Evolutionary conservation across 2,888 invertebrate genomes (phyloP).

Genomic region (Chrysina gloriosa): DNA sequence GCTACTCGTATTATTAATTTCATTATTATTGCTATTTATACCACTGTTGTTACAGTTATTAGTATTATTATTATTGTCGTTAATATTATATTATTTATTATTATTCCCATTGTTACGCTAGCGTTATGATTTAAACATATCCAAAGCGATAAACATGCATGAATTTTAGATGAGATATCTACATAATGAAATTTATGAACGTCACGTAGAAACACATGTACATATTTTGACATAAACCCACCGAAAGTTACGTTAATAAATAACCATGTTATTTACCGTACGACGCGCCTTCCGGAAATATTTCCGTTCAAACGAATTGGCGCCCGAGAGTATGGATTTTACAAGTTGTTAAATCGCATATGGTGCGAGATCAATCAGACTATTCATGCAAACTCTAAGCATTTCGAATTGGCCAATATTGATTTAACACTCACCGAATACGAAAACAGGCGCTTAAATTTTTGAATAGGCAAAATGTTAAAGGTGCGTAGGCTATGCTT

Average conservation of each 20-base stretch:
- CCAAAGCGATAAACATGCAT: no score
- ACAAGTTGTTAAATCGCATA: conserved; percentile 29
- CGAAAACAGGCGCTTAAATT: conserved; percentile 33
- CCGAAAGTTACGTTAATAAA: background rate
- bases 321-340: conserved; percentile 5
- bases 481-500: background rate
- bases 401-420: conserved; percentile 26
- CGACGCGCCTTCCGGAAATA: conserved; percentile 8
- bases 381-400: conserved; percentile 20
- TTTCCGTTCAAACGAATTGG: conserved; percentile 10
- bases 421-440: conserved; percentile 25
- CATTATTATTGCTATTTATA: no score
- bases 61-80: no score
- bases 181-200: no score
- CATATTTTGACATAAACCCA: no score
- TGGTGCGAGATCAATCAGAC: conserved; percentile 14
- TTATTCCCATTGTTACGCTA: no score
- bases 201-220: no score
- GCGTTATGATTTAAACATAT: no score
- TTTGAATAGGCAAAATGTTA: conserved; percentile 31
- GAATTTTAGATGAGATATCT: no score
- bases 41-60: no score
- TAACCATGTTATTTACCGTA: background rate
- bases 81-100: no score
- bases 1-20: no score